Base-by-base conservation (phyloP, 2,113 vertebrate species). In the Arvicanthis niloticus region DNA sequence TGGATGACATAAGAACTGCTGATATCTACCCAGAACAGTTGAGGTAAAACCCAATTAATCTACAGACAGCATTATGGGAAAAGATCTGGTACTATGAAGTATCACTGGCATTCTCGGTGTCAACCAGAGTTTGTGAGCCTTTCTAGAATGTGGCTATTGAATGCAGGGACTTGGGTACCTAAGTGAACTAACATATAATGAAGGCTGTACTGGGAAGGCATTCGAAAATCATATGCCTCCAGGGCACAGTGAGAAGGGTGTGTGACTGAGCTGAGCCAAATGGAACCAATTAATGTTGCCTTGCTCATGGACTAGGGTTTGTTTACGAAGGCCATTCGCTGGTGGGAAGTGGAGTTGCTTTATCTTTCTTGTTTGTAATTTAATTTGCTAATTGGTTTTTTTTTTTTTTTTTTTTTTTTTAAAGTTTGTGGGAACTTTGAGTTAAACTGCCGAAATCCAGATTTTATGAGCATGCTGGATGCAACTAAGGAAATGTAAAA, bases 281-380 rank as follows among this genome's bases (percentile, higher is more conserved):
- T 89, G 97, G 85, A 96, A 92, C 72, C 85, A 95, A 95, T 97
- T 97, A 88, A 65, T 42, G 48, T 53, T 16, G 7, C 0, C 67
- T 89, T 87, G 81, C 81, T 89, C 78, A 62, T 48, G n/a, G 91
- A 93, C 60, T 72, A 16, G 42, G 72, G 56, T 94, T 97, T 97
- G 97, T 97, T 97, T 96, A 94, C 81, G 51, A 82, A 94, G n/a
- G 72, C 68, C 31, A 9, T 88, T 93, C 51, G 11, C 72, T 95
- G 85, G 42, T 91, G 53, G 77, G 29, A 94, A 93, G 92, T 97
- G 91, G 68, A 85, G 67, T 96, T 94, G 94, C 89, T 96, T 62
- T 94, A 94, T 94, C 93, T 89, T 94, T 89, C 51, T 97, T 95
- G 88, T 94, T 88, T 96, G 45, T 96, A 91, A 94, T 97, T 91